Base-by-base conservation (phyloP, 1,140 invertebrate genomes). In the Drosophila trapezifrons region DNA sequence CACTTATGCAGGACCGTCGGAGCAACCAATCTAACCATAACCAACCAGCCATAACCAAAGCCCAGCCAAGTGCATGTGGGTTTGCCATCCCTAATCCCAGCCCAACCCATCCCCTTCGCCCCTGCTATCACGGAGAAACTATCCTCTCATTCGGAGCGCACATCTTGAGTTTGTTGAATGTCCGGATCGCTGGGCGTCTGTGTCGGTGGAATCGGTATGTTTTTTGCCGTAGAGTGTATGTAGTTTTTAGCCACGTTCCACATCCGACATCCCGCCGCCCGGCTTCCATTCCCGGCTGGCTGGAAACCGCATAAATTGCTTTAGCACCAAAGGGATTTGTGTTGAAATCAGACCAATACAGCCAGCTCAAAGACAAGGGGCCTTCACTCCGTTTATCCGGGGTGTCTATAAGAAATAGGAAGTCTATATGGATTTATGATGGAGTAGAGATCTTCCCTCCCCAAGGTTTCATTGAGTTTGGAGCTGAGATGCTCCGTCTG, bases 261-360 rank as follows among this genome's bases (percentile, higher is more conserved):
- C 8, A 5, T 9, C 15, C 22, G 17, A 32, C n/a, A 32, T 2
- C 17, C 47, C 47, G 3, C 12, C 20, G 4, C 40, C 25, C 42
- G 29, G 42, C 25, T 22, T 5, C 42, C n/a, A 27, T 64, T 35
- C 49, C 52, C 60, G 47, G 54, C 62, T 77, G 76, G 47, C 62
- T 64, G 52, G 76, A 89, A 47, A 83, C 80, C 80, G 76, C 84
- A 87, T 89, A 87, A 87, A 87, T 87, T 87, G 83, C 83, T 87
- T 89, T 87, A 89, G 84, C 84, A 87, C 85, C 84, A 87, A 87
- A 80, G 84, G 84, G 84, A 87, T 87, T 87, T 87, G 80, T 84
- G 84, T 80, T 77, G 80, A 80, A 90, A 78, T 89, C 84, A 84
- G 84, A 74, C 84, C 63, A 76, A 83, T 89, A 75, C 84, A 83